phyloP scores from a whole-genome alignment of 2,113 vertebrate species.

The Ailuropoda melanoleuca region DNA sequence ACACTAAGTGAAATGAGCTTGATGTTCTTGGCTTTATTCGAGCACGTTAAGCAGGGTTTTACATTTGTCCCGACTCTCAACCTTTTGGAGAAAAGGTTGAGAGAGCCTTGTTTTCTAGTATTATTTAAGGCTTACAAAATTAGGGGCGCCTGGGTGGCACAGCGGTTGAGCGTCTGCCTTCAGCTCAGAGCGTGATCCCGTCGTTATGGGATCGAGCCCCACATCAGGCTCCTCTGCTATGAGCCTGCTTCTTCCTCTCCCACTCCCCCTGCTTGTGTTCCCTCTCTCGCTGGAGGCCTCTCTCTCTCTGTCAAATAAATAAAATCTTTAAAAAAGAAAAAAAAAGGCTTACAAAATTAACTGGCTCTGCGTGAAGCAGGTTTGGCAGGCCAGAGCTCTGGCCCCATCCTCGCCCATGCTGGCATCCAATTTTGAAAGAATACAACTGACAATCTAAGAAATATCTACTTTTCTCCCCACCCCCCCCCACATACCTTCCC shows the following conservation, averaged over 20 bases:
- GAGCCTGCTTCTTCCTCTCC: no score
- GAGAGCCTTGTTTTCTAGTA: constrained; percentile 66
- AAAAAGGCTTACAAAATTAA: constrained; percentile 54
- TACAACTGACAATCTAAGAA: not conserved
- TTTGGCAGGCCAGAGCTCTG: not conserved
- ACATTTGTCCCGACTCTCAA: constrained; percentile 79
- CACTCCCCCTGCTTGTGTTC: no score
- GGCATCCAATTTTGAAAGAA: not conserved
- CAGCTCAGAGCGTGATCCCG: no score
- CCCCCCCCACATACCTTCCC: not conserved
- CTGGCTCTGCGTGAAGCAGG: not conserved
- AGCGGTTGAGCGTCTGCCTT: no score
- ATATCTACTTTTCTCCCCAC: not conserved
- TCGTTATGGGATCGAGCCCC: no score
- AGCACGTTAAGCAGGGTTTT: constrained; percentile 76
- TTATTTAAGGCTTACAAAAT: constrained; percentile 64
- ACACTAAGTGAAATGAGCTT: constrained; percentile 83
- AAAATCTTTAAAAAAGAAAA: no score
- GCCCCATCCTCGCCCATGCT: not conserved
- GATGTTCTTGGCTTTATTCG: constrained; percentile 80
- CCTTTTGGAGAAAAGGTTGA: constrained; percentile 71
- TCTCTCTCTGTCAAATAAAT: no score
- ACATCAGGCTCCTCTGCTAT: no score
- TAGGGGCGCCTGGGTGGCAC: no score
- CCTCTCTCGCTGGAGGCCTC: no score